Evolutionary conservation across 2,888 invertebrate genomes (phyloP).

Genomic region (Eristalinus aeneus): DNA sequence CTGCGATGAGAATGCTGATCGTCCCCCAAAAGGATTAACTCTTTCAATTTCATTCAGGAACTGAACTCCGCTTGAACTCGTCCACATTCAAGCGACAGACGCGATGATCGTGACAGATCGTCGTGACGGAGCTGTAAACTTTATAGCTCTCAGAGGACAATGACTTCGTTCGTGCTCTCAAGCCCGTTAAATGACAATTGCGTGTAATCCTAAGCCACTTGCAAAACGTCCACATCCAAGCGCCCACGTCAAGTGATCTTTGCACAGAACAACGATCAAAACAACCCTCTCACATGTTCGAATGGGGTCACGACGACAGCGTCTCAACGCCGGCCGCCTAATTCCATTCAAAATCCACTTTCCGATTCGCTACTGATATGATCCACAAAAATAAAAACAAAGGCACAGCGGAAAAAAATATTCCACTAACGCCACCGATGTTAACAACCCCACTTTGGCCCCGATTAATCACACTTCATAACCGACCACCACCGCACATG

Average conservation of each 20-base stretch:
- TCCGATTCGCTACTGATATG: neutral
- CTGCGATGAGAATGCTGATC: neutral
- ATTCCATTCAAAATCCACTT: neutral
- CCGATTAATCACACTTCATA: slow-evolving; percentile 42
- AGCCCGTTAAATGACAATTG: neutral
- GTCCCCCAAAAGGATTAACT: neutral
- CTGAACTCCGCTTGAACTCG: neutral
- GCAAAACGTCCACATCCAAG: neutral
- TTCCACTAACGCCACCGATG: slow-evolving; percentile 9
- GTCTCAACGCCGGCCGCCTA: neutral
- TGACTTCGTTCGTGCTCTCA: neutral
- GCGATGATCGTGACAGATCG: neutral
- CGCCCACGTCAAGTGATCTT: neutral
- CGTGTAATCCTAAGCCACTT: neutral
- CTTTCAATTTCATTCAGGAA: neutral
- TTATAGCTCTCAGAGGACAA: neutral
- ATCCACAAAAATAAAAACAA: slow-evolving; percentile 10
- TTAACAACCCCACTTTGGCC: slow-evolving; percentile 44
- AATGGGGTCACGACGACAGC: neutral
- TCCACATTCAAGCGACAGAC: neutral
- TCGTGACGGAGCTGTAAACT: neutral
- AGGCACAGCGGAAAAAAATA: neutral
- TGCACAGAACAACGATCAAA: neutral
- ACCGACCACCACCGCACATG: slow-evolving; percentile 5
- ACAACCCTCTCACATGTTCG: neutral